These are phyloP conservation scores for Enteromius treurensis DNA, from an alignment of 2,797 vertebrate species.

Conservation along the genomic window DNA sequence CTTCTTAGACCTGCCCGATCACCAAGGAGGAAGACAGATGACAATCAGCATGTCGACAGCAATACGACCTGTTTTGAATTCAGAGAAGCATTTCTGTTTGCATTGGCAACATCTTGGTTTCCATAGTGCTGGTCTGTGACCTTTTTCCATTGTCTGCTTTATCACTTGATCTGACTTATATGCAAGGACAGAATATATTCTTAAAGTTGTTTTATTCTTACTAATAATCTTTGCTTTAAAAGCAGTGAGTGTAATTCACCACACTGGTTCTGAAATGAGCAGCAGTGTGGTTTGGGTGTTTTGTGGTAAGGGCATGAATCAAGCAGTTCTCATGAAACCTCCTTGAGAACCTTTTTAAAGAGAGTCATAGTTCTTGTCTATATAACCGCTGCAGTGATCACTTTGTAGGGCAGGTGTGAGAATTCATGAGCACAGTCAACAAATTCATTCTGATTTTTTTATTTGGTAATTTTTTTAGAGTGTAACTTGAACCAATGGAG, in stretches of 20 bases:
- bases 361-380: not conserved
- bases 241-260: not conserved
- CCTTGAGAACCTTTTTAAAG: not conserved
- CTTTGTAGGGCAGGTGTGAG: not conserved
- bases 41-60: conserved; percentile 54
- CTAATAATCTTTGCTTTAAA: not conserved
- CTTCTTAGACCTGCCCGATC: conserved; percentile 6
- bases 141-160: not conserved
- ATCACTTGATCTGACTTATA: conserved; percentile 42
- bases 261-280: not conserved
- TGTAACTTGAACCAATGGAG: not conserved
- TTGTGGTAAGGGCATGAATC: not conserved
- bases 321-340: not conserved
- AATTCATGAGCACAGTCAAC: not conserved
- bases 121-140: conserved; percentile 29
- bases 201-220: not conserved
- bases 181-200: conserved; percentile 50
- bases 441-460: not conserved
- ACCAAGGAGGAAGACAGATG: conserved; percentile 62
- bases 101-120: conserved; percentile 66
- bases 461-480: not conserved
- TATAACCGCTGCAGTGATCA: not conserved
- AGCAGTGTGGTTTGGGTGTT: not conserved
- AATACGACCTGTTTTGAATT: conserved; percentile 66
- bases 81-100: conserved; percentile 62